Conservation (phyloP, 2,888 invertebrate genomes). For the Limenitis camilla region DNA sequence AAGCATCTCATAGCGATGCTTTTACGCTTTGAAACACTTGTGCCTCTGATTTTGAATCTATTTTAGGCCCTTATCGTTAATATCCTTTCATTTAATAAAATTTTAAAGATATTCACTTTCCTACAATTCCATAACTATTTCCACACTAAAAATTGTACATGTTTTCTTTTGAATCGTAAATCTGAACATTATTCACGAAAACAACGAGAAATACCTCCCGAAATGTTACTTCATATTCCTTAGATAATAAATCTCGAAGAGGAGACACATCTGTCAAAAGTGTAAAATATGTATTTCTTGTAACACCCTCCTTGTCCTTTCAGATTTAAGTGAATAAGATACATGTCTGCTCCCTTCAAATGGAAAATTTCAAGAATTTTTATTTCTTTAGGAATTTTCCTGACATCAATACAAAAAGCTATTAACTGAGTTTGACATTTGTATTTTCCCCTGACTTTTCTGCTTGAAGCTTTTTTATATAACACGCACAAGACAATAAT, state of each 20-base stretch:
- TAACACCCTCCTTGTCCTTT: slow-evolving; percentile 40
- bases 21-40: too few relatives aligned
- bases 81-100: too few relatives aligned
- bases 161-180: slow-evolving; percentile 18
- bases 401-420: neutral
- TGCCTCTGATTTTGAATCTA: too few relatives aligned
- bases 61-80: too few relatives aligned
- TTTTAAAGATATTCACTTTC: too few relatives aligned
- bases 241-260: slow-evolving; percentile 61
- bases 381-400: slow-evolving; percentile 3
- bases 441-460: too few relatives aligned
- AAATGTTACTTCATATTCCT: slow-evolving; percentile 60
- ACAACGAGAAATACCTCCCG: slow-evolving; percentile 52
- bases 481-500: too few relatives aligned
- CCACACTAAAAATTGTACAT: neutral
- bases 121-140: neutral
- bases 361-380: slow-evolving; percentile 13
- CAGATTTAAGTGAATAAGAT: slow-evolving; percentile 43
- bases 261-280: slow-evolving; percentile 70
- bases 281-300: slow-evolving; percentile 71
- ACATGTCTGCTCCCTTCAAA: slow-evolving; percentile 31
- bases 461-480: too few relatives aligned
- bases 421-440: neutral
- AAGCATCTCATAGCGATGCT: too few relatives aligned
- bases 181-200: slow-evolving; percentile 55